Percentiles rank a stretch among this genome's conserved stretches.
phyloP scores from a whole-genome alignment of 1,140 invertebrate genomes.

The Aricia agestis region DNA sequence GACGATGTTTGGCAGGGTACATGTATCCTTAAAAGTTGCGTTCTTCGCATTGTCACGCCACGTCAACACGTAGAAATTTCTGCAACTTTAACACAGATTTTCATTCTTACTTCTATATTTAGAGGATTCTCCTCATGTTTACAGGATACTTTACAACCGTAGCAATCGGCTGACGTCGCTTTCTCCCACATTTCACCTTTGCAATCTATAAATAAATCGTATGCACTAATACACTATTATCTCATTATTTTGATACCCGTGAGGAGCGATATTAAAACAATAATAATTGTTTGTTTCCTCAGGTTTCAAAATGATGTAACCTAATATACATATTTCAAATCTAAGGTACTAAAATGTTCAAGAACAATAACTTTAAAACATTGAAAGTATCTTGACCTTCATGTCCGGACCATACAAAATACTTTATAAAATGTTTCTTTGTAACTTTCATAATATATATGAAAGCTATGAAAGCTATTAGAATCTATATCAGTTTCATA shows the following conservation, averaged over 20 bases:
- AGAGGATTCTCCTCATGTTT: conserved; percentile 46
- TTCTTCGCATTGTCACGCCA: conserved; percentile 67
- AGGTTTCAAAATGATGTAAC: neutral
- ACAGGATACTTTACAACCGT: conserved; percentile 4
- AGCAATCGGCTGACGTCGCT: neutral
- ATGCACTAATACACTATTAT: conserved; percentile 7
- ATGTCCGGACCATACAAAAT: conserved; percentile 11
- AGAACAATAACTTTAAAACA: conserved; percentile 19
- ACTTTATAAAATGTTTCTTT: neutral
- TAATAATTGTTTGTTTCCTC: neutral
- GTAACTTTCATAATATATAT: neutral
- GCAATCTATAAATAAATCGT: conserved; percentile 9
- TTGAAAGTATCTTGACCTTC: conserved; percentile 22
- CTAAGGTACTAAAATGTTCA: conserved; percentile 10
- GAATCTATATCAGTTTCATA: neutral
- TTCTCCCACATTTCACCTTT: conserved; percentile 12
- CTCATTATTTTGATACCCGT: conserved; percentile 1
- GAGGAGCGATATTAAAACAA: neutral
- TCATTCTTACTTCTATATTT: conserved; percentile 70
- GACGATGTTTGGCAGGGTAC: neutral
- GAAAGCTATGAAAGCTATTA: neutral
- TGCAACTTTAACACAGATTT: conserved; percentile 70
- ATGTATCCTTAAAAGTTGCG: conserved; percentile 34
- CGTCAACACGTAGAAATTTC: conserved; percentile 73
- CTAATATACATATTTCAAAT: conserved; percentile 14